Conservation (phyloP, 1,140 invertebrate genomes). For the Diprion similis region DNA sequence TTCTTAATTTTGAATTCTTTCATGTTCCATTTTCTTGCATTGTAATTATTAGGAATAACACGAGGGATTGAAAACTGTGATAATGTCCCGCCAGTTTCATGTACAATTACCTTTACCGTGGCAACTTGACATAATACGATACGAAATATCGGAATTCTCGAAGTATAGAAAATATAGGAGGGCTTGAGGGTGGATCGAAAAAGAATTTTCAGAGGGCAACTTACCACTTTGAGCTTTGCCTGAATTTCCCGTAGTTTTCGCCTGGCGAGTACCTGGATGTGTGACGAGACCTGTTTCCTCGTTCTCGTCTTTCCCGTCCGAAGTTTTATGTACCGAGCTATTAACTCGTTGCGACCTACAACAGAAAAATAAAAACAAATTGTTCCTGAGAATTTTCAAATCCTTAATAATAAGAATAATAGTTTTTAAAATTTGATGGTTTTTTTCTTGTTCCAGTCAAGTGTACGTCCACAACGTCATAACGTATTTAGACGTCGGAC, state of each 20-base stretch:
- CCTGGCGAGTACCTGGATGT: conserved; percentile 98
- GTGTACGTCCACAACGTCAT: conserved; percentile 2
- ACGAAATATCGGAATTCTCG: conserved; percentile 1
- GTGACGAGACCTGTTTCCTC: conserved; percentile 98
- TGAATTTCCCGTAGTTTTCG: conserved; percentile 97
- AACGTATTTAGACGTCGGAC: conserved; percentile 22
- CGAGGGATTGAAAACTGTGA: too few species aligned
- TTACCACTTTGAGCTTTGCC: conserved; percentile 95
- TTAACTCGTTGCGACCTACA: conserved; percentile 98
- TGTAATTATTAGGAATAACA: too few species aligned
- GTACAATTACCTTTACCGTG: neutral
- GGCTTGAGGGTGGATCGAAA: conserved; percentile 15
- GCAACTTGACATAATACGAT: neutral
- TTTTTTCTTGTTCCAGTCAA: neutral
- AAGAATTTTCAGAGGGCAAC: conserved; percentile 51
- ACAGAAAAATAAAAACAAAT: conserved; percentile 40
- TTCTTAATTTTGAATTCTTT: neutral
- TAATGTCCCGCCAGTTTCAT: neutral
- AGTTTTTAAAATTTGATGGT: neutral
- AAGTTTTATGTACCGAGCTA: conserved; percentile 98
- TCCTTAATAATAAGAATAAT: neutral
- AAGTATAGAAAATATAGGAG: conserved; percentile 15
- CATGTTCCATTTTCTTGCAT: neutral
- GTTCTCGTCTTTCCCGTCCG: conserved; percentile 98
- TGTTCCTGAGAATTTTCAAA: conserved; percentile 1